These are phyloP conservation scores for Tuta absoluta DNA, from an alignment of 2,888 invertebrate species.

Conservation along the genomic window DNA sequence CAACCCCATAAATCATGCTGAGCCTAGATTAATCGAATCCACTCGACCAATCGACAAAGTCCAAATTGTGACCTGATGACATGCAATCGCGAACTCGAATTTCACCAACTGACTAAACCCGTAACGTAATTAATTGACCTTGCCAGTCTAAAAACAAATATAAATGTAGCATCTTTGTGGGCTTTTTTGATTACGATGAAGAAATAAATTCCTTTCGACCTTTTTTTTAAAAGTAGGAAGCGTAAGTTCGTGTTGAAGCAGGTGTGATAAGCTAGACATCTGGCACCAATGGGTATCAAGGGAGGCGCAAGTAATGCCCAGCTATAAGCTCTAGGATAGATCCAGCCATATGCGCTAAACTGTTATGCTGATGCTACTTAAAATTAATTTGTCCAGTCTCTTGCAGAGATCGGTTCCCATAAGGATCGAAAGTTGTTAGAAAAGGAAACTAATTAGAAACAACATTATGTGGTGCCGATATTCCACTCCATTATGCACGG, in stretches of 20 bases:
- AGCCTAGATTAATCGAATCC: not conserved
- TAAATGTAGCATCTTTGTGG: not conserved
- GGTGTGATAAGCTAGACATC: too few species aligned
- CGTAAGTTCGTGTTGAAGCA: too few species aligned
- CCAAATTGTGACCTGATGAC: constrained; percentile 35
- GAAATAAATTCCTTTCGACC: too few species aligned
- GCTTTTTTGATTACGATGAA: too few species aligned
- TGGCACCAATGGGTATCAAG: too few species aligned
- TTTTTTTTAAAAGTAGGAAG: too few species aligned
- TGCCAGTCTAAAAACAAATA: constrained; percentile 25
- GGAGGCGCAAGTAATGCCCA: too few species aligned
- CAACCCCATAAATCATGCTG: not conserved
- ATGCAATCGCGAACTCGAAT: constrained; percentile 35
- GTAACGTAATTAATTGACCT: constrained; percentile 30
- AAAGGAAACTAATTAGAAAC: constrained; percentile 35
- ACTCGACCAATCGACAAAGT: constrained; percentile 7
- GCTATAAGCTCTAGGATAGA: too few species aligned
- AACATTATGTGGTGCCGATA: constrained; percentile 18
- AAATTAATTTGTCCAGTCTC: not conserved
- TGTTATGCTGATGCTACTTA: not conserved
- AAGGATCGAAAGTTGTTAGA: not conserved
- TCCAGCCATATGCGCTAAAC: too few species aligned
- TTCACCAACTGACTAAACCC: constrained; percentile 31
- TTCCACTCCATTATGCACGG: constrained; percentile 34
- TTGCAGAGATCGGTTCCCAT: not conserved